A percentile compares a stretch with the other conserved stretches of the same genome.
Evolutionary conservation across 2,113 vertebrate genomes (phyloP).

Genomic region (Globicephala melas): DNA sequence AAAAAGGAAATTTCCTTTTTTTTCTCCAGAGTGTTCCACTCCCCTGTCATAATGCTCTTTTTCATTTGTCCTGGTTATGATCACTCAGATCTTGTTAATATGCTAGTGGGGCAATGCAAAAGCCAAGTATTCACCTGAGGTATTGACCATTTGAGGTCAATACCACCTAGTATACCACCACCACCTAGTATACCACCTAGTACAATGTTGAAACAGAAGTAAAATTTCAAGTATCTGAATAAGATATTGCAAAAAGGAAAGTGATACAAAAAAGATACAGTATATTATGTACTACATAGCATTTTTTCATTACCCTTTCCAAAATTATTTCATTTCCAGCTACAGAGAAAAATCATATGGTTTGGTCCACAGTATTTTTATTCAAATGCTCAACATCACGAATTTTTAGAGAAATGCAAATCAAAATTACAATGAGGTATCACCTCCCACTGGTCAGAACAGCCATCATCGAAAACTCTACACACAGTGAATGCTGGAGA

Average conservation of each 20-base stretch:
- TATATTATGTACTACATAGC: neutral
- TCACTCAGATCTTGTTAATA: neutral
- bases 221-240: neutral
- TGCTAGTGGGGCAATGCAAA: neutral
- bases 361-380: neutral
- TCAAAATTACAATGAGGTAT: neutral
- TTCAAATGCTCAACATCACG: neutral
- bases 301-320: slow-evolving; percentile 20
- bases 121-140: neutral
- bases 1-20: neutral
- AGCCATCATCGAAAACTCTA: neutral
- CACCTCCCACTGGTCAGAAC: neutral
- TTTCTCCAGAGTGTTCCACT: neutral
- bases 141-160: neutral
- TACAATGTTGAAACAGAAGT: slow-evolving; percentile 51
- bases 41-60: neutral
- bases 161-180: neutral
- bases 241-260: neutral
- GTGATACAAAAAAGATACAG: neutral
- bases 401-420: neutral
- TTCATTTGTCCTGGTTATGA: neutral
- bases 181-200: neutral
- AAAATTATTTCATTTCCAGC: neutral
- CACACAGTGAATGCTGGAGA: neutral
- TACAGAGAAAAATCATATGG: neutral